Base-by-base conservation (phyloP, 2,113 vertebrate genomes). In the Pampusana beccarii region DNA sequence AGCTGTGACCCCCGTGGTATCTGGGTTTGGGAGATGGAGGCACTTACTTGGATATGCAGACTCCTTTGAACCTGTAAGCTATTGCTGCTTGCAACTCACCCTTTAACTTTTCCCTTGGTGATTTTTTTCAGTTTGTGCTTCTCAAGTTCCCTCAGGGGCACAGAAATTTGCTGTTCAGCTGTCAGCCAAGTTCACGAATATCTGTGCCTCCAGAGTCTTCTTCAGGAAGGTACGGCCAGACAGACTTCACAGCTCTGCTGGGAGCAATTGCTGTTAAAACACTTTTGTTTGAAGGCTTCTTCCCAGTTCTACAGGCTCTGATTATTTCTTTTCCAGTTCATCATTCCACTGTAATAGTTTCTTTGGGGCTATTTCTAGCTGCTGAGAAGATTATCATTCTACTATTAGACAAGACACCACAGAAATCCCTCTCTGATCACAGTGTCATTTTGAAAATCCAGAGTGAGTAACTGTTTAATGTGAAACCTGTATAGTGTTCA, bases 361-460 rank as follows among this genome's bases (percentile, higher is more conserved):
- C 73, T 79, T 82, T 83, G 87, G 70, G 85, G 36, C 29, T 48
- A 44, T 78, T 95, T 93, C 86, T 87, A 91, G 79, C 31, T 87
- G 50, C 62, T 67, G 69, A 75, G 84, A 34, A 60, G 60, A 78
- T 86, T 83, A 74, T 84, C 88, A 46, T 65, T 70, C 33, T 75
- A 53, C 69, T n/a, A 73, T 85, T 71, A 88, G 62, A 65, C 65
- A 92, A 90, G 53, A 72, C 10, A 90, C 25, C 75, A 67, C 54
- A 88, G 86, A 86, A 51, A 0, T 46, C 11, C 13, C 11, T 61
- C 58, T 89, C 29, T 57, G 70, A 80, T n/a, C 36, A 56, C 40
- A 57, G 13, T 48, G 60, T 53, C 54, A 12, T 78, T 90, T 80
- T 65, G 67, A 81, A 92, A 96, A 74, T 67, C 60, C 25, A 50